These are phyloP conservation scores for Hormaphis cornu DNA, from an alignment of 1,140 invertebrate species.

Conservation along the genomic window DNA sequence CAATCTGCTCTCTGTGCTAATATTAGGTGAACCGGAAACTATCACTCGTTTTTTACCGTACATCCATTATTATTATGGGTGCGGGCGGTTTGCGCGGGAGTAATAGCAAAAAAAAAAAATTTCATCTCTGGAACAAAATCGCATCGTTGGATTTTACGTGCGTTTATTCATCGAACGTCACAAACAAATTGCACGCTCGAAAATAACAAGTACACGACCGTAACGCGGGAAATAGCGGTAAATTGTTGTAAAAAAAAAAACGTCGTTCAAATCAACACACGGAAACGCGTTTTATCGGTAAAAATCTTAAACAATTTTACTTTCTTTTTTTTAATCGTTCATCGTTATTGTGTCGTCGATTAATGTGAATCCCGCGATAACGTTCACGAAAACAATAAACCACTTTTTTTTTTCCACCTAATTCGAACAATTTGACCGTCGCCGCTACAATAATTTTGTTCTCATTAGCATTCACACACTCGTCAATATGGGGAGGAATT, in stretches of 20 bases:
- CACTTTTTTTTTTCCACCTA: background rate
- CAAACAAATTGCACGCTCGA: background rate
- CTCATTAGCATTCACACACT: slow-evolving; percentile 15
- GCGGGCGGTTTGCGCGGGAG: too few species aligned
- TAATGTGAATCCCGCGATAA: too few species aligned
- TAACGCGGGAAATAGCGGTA: too few species aligned
- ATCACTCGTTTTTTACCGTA: slow-evolving; percentile 10
- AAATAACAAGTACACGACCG: too few species aligned
- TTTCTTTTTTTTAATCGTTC: too few species aligned
- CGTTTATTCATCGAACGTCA: background rate
- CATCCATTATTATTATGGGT: background rate
- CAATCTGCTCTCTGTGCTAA: slow-evolving; percentile 5
- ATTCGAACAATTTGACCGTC: background rate
- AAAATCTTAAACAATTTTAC: too few species aligned
- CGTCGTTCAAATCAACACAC: too few species aligned
- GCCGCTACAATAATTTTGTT: slow-evolving; percentile 21
- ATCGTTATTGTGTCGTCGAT: too few species aligned
- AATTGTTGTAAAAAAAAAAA: too few species aligned
- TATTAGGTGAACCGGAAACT: slow-evolving; percentile 20
- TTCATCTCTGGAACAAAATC: background rate
- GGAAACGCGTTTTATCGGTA: too few species aligned
- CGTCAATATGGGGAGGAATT: too few species aligned
- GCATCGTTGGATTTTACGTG: background rate
- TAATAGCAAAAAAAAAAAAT: background rate
- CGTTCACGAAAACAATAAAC: background rate